phyloP scores from a whole-genome alignment of 2,888 invertebrate species.

The Julus scanicus region DNA sequence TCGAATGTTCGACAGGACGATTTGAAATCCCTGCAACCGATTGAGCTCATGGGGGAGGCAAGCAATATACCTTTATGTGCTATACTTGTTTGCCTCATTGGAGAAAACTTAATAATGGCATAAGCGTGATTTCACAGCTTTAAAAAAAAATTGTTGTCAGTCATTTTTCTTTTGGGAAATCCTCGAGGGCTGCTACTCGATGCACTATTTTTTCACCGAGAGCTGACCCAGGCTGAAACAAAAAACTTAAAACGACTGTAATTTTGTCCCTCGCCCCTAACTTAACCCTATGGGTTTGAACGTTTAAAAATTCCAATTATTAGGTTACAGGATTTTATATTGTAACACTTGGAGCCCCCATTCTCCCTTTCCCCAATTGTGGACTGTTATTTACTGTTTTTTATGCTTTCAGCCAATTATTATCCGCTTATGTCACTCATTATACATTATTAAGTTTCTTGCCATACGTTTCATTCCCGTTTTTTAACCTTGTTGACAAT shows the following conservation, averaged over 20 bases:
- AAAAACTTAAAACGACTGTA: not conserved
- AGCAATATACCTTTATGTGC: conserved; percentile 21
- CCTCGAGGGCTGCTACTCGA: not conserved
- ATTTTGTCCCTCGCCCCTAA: conserved; percentile 16
- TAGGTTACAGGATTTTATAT: conserved; percentile 44
- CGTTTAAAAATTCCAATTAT: conserved; percentile 22
- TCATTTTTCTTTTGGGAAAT: conserved; percentile 23
- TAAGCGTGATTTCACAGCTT: conserved; percentile 39
- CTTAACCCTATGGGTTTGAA: conserved; percentile 38
- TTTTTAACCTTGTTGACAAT: not conserved
- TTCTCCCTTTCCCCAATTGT: conserved; percentile 1
- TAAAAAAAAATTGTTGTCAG: conserved; percentile 32
- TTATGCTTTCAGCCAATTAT: conserved; percentile 41
- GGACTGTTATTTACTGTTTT: conserved; percentile 34
- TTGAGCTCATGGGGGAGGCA: not conserved
- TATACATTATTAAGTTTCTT: conserved; percentile 36
- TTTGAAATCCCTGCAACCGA: not conserved
- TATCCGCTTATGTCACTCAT: conserved; percentile 44
- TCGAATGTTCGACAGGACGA: not conserved
- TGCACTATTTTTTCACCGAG: conserved; percentile 10
- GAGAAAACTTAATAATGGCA: conserved; percentile 42
- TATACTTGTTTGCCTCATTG: conserved; percentile 42
- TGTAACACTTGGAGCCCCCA: conserved; percentile 47
- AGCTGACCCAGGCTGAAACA: conserved; percentile 30
- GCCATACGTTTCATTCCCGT: conserved; percentile 24